Conservation (phyloP, 2,113 vertebrate species). For the Caranx melampygus region DNA sequence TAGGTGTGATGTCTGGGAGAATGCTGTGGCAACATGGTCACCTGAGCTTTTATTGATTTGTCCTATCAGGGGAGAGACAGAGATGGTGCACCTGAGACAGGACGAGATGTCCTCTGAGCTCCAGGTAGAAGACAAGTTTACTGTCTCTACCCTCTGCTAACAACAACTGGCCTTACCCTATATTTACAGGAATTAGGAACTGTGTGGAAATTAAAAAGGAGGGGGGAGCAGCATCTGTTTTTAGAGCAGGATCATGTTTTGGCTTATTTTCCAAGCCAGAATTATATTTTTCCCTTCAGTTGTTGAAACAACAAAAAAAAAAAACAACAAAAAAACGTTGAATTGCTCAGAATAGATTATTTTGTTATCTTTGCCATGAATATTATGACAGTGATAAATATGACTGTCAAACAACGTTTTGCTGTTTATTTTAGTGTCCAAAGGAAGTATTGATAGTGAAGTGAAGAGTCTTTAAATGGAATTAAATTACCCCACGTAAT, state of each 20-base stretch:
- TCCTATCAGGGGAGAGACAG: slow-evolving; percentile 35
- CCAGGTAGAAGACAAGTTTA: slow-evolving; percentile 13
- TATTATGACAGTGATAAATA: neutral
- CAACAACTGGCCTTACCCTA: neutral
- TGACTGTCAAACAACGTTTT: neutral
- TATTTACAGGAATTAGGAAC: neutral
- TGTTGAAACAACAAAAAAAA: neutral
- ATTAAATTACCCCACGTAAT: neutral
- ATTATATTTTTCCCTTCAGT: neutral
- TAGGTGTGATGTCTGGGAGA: slow-evolving; percentile 67
- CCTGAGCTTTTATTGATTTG: slow-evolving; percentile 64
- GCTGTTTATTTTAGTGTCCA: neutral
- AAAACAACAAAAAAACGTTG: too few species aligned
- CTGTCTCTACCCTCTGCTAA: slow-evolving; percentile 5
- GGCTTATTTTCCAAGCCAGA: neutral
- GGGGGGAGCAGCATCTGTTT: neutral
- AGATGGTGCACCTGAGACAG: slow-evolving; percentile 39
- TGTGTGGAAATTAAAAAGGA: slow-evolving; percentile 6
- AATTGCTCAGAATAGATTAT: neutral
- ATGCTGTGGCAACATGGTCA: slow-evolving; percentile 50
- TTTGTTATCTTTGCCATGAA: neutral
- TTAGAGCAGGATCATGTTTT: neutral
- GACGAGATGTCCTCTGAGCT: slow-evolving; percentile 41
- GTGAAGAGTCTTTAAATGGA: neutral
- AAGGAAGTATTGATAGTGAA: neutral